Conservation (phyloP, 1,140 invertebrate genomes). For the Lutraria rhynchaena region DNA sequence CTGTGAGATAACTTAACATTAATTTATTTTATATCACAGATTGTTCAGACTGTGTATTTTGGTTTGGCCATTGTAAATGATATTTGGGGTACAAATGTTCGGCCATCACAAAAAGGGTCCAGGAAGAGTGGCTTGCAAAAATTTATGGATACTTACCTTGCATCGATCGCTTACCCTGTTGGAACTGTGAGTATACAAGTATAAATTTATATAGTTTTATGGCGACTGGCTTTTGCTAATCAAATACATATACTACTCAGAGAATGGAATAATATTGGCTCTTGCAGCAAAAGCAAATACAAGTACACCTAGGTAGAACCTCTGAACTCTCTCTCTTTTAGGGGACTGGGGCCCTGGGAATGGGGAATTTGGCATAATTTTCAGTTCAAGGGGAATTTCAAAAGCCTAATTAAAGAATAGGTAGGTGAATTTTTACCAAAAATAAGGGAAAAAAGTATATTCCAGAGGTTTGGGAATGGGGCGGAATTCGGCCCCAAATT, state of each 20-base stretch:
- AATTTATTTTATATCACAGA: constrained; percentile 68
- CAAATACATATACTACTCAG: background rate
- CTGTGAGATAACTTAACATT: no score
- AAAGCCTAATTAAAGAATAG: no score
- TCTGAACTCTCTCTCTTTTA: no score
- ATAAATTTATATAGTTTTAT: constrained; percentile 4
- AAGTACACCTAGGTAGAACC: no score
- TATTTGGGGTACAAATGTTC: constrained; percentile 63
- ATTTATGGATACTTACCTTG: constrained; percentile 88
- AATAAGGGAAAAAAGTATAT: no score
- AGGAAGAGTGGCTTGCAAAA: constrained; percentile 84
- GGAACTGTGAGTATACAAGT: constrained; percentile 69
- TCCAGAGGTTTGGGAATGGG: no score
- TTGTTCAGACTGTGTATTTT: constrained; percentile 84
- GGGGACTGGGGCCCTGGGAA: no score
- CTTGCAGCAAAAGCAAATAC: constrained; percentile 7
- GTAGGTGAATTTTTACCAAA: no score
- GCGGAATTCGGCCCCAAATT: no score
- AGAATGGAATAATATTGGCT: background rate
- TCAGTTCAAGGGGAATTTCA: no score
- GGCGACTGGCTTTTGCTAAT: no score
- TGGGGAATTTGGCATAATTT: no score
- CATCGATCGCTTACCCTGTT: constrained; percentile 89
- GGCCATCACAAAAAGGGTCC: constrained; percentile 57
- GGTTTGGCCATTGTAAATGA: constrained; percentile 70